Evolutionary conservation across 2,797 vertebrate genomes (phyloP).

Genomic region (Lepilemur ruficaudatus): DNA sequence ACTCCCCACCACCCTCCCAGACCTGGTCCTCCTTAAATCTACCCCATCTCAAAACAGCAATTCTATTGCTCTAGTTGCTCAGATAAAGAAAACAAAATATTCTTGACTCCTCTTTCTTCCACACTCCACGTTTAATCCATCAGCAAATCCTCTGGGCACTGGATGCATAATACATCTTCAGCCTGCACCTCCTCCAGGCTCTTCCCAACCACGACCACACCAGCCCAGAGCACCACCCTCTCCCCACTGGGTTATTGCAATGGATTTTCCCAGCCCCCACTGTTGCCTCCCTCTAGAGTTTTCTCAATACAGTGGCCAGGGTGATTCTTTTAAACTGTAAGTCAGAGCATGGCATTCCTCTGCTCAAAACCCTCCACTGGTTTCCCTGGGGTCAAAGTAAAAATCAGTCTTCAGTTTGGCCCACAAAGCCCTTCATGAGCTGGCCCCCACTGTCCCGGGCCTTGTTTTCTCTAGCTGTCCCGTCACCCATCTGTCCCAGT

Average conservation of each 20-base stretch:
- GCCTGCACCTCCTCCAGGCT: not conserved
- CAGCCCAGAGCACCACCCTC: not conserved
- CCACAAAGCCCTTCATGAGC: not conserved
- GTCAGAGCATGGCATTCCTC: not conserved
- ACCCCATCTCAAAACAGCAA: not conserved
- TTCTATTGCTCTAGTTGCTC: not conserved
- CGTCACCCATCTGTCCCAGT: not conserved
- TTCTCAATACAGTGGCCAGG: not conserved
- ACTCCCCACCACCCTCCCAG: too few relatives aligned
- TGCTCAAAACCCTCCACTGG: not conserved
- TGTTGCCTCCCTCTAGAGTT: not conserved
- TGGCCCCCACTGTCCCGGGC: not conserved
- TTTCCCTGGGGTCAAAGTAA: not conserved
- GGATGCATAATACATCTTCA: not conserved
- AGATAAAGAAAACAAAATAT: not conserved
- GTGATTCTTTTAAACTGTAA: not conserved
- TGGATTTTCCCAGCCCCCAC: not conserved
- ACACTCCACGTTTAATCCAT: not conserved
- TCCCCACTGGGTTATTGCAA: not conserved
- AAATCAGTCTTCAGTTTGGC: not conserved
- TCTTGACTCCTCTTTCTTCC: not conserved
- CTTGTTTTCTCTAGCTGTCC: not conserved
- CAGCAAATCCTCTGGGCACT: not conserved
- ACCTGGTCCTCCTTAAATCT: not conserved
- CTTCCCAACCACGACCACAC: not conserved